Base-by-base conservation (phyloP, 2,797 vertebrate genomes). In the Yasuhikotakia modesta region DNA sequence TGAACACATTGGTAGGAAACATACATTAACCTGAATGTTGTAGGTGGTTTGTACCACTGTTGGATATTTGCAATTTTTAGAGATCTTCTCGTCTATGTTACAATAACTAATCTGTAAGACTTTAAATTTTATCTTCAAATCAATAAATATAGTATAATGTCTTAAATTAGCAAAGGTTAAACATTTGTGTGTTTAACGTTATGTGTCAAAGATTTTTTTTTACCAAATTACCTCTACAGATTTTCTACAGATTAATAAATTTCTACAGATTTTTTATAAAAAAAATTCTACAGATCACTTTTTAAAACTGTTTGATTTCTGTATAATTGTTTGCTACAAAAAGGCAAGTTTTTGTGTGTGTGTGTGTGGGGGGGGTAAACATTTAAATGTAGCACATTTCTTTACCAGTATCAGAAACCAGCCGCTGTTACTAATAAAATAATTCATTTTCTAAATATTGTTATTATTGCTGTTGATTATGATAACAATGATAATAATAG, bases 1-100 rank as follows among this genome's bases (percentile, higher is more conserved):
- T 45, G 24, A 66, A 65, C n/a, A 50, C 73, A 75, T 16, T 16
- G 17, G 35, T 39, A 55, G 61, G 2, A 27, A 66, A 27, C 73
- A 43, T 14, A 39, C 8, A 39, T 8, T 39, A 8, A 8, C 35
- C 35, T 39, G 7, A 39, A 39, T 39, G 35, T 39, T 8, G 43
- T 14, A 19, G 11, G 32, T 66, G 61, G 61, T 66, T 75, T 66
- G 2, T 50, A 39, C 35, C 35, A 6, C 30, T 32, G 4, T 17
- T 27, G 5, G 19, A 66, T 27, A 5, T 16, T 74, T 35, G 22
- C 24, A 65, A 19, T 52, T 1, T 30, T 24, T 0, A 39, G 19
- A 74, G 0, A 43, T 14, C 17, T 11, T 24, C 27, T 14, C 17
- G 5, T 24, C 27, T 64, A 19, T 65, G 19, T 35, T 21, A 73